phyloP scores from a whole-genome alignment of 1,140 invertebrate genomes.

The Calosoma granatense region DNA sequence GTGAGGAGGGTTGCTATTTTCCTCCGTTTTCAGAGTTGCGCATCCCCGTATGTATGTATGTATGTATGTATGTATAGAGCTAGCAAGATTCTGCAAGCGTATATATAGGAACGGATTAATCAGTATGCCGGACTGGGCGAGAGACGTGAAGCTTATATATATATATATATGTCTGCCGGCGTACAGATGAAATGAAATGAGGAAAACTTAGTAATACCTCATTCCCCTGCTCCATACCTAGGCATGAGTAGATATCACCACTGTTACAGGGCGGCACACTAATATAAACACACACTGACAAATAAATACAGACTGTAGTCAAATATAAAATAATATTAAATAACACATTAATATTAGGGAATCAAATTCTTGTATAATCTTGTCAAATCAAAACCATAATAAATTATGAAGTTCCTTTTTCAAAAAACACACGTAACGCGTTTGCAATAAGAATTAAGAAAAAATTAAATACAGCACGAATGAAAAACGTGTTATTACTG shows the following conservation, averaged over 20 bases:
- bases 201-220: constrained; percentile 33
- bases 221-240: constrained; percentile 19
- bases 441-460: too few relatives aligned
- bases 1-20: too few relatives aligned
- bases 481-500: too few relatives aligned
- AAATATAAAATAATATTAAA: too few relatives aligned
- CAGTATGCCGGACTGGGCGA: constrained; percentile 27
- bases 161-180: constrained; percentile 29
- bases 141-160: constrained; percentile 24
- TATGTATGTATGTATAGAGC: too few relatives aligned
- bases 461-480: too few relatives aligned
- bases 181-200: constrained; percentile 32
- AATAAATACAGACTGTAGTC: too few relatives aligned
- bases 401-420: too few relatives aligned
- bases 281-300: not conserved
- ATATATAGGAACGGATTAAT: constrained; percentile 22
- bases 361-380: not conserved
- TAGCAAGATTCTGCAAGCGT: too few relatives aligned
- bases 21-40: too few relatives aligned
- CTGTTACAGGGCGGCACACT: not conserved
- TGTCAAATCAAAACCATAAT: not conserved
- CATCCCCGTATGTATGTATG: too few relatives aligned
- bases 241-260: not conserved
- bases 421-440: too few relatives aligned
- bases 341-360: not conserved